Evolutionary conservation across 1,140 invertebrate species (phyloP).

Genomic region (Diabrotica undecimpunctata): DNA sequence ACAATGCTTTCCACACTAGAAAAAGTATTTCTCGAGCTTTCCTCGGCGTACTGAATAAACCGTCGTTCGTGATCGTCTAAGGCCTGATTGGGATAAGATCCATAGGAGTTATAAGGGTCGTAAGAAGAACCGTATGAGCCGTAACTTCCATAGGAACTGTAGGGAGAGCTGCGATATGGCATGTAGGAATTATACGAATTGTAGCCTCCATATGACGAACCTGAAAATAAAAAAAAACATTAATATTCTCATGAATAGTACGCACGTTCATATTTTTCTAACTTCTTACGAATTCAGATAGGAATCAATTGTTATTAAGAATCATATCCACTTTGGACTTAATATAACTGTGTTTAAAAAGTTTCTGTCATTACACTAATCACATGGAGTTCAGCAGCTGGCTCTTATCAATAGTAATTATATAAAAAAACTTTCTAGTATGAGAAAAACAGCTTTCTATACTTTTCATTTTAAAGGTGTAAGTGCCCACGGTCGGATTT

Average conservation of each 20-base stretch:
- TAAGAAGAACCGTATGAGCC: slow-evolving; percentile 40
- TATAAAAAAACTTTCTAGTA: no score
- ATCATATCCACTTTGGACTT: no score
- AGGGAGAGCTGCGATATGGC: slow-evolving; percentile 5
- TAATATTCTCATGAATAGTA: background rate
- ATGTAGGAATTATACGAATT: slow-evolving; percentile 9
- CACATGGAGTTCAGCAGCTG: no score
- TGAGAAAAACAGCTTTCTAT: no score
- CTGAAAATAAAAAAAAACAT: slow-evolving; percentile 6
- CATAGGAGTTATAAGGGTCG: slow-evolving; percentile 40
- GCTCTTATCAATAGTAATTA: no score
- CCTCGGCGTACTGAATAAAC: slow-evolving; percentile 84
- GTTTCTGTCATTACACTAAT: no score
- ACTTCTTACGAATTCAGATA: slow-evolving; percentile 4
- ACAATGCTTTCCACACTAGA: slow-evolving; percentile 92
- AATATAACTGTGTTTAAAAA: no score
- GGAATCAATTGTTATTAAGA: no score
- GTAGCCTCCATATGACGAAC: slow-evolving; percentile 18
- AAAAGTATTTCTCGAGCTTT: slow-evolving; percentile 86
- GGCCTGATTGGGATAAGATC: slow-evolving; percentile 48
- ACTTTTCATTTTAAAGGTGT: no score
- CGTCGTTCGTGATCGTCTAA: slow-evolving; percentile 61
- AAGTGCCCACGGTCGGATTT: no score
- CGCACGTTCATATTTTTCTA: background rate
- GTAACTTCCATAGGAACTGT: slow-evolving; percentile 30